Base-by-base conservation (phyloP, 2,888 invertebrate genomes). In the Pecten maximus region DNA sequence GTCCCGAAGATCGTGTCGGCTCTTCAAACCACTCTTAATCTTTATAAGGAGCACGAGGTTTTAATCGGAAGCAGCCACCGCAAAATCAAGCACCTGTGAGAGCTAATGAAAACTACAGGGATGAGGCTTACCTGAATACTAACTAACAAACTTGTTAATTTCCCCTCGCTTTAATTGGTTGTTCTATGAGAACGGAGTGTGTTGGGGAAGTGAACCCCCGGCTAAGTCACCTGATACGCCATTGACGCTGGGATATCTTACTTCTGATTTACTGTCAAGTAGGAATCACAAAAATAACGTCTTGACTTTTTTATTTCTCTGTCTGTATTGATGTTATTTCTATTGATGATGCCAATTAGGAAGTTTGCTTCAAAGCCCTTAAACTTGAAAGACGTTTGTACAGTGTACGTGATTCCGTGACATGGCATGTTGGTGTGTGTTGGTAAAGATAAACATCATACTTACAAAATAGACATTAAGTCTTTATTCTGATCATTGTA, bases 51-150 rank as follows among this genome's bases (percentile, higher is more conserved):
- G 87, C 87, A 88, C 40, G 44, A 88, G 89, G 87, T 88, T 90
- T 90, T 88, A 86, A 87, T 88, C 91, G 40, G 40, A 50, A 50
- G 89, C 91, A 89, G 60, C 54, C 90, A 92, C 91, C 91, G 90
- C 90, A 90, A 92, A 92, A 90, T 92, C 91, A 90, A 92, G 91
- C 40, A 92, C 89, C 89, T 50, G 40, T 89, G 90, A 92, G 91
- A 92, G 91, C 91, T 92, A 92, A 92, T 92, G 89, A 88, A 87
- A 87, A 44, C 44, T 89, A 87, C 90, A 87, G 86, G 88, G 88
- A 90, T 54, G 44, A 92, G 90, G 88, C 87, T 89, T 90, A 92
- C 88, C 89, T 87, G 88, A 89, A 89, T 87, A 60, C 88, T 39
- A 88, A n/a, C 87, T 87, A 60, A 91, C 88, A 89, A 74, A 89